Evolutionary conservation across 2,797 vertebrate genomes (phyloP), one percentile per base, ranked within the genome.

Genomic region (Sebastolobus alascanus): DNA sequence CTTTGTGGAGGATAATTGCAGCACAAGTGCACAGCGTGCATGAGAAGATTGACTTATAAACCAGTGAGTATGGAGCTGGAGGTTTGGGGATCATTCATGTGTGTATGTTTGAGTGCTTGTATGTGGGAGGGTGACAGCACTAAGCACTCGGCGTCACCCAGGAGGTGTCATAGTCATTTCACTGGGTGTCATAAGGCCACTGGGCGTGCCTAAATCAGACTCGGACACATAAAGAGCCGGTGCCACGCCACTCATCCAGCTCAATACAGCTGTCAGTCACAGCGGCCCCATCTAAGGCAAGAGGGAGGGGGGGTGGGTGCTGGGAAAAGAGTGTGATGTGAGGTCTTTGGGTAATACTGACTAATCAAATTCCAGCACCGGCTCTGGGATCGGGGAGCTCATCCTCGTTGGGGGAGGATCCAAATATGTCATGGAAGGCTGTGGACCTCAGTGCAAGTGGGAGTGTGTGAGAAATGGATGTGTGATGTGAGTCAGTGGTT

Each of bases 241-340:
- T 70, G 89, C 91, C 92, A 90, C 73, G 16, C 80, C 54, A 37
- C 81, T 92, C 87, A 82, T 54, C 40, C 37, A 4, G 14, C 70
- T 92, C 92, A 88, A 94, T 90, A 74, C 88, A 90, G 77, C 93
- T 88, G 91, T 94, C 94, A 94, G 63, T 93, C 94, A 94, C 38
- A 25, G 60, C n/a, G 18, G 79, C 10, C 14, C 59, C 37, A 37
- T 65, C 58, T 72, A 64, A 79, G 40, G 18, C 46, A 29, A 37
- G 16, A 37, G 29, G 27, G 54, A 12, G 18, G 38, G 22, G 55
- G 40, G 37, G 2, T 18, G 12, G 58, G 77, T 22, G 63, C 18
- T 22, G 25, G 25, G 22, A 59, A 25, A 35, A 4, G 27, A 37
- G 38, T 67, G 67, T 58, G 55, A 56, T n/a, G 38, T 33, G 77